phyloP scores from a whole-genome alignment of 2,797 vertebrate genomes.

The Mastacembelus armatus region DNA sequence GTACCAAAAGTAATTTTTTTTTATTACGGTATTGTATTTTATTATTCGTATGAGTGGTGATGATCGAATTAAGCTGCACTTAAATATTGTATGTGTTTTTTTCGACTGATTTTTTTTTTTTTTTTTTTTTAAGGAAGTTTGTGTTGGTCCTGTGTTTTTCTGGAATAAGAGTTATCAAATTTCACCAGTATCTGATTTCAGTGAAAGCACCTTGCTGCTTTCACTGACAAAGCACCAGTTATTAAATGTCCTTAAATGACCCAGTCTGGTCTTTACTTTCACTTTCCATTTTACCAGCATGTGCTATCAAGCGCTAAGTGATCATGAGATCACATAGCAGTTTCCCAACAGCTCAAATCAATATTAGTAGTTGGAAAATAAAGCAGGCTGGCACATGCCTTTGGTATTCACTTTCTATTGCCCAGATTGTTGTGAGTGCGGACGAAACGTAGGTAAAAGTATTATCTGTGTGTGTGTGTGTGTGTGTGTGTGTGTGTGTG shows the following conservation, averaged over 20 bases:
- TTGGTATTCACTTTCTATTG: slow-evolving; percentile 6
- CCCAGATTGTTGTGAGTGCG: not conserved
- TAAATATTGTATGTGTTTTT: too few relatives aligned
- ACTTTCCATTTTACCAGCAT: slow-evolving; percentile 52
- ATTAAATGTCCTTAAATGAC: slow-evolving; percentile 4
- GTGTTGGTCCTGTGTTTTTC: not conserved
- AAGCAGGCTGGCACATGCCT: slow-evolving; percentile 36
- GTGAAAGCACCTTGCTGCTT: not conserved
- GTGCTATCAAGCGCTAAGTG: not conserved
- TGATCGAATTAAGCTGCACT: too few relatives aligned
- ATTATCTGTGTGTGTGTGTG: slow-evolving; percentile 11
- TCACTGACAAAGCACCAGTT: not conserved
- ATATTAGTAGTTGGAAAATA: not conserved
- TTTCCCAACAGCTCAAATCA: not conserved
- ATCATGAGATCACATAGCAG: not conserved
- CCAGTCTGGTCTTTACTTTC: slow-evolving; percentile 43
- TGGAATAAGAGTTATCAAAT: not conserved
- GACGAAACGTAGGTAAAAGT: not conserved
- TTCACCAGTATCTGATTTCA: not conserved
- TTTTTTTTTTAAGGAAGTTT: not conserved
- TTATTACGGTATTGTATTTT: too few relatives aligned
- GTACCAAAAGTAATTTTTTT: too few relatives aligned
- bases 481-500: not conserved
- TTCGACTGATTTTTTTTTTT: not conserved
- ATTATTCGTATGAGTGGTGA: too few relatives aligned